Base-by-base conservation (phyloP, 2,797 vertebrate genomes). In the Gymnoscopelus microlampas region DNA sequence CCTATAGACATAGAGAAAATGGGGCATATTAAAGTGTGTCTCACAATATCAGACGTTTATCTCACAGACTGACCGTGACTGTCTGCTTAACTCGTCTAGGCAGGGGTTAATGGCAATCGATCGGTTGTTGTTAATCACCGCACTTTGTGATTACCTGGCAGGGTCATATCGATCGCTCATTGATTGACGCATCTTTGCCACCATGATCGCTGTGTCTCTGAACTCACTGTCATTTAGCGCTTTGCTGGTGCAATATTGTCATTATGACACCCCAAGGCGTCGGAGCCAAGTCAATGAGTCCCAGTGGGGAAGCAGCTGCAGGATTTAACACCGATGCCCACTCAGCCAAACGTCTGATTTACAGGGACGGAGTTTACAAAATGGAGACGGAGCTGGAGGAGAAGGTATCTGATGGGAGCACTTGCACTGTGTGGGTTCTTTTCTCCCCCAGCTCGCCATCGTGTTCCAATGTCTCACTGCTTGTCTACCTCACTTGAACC, bases 101-200 rank as follows among this genome's bases (percentile, higher is more conserved):
- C 73, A 83, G 69, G 85, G 87, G 89, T 92, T 89, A 91, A 91
- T 85, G 64, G 85, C 78, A 64, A 92, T 92, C 81, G 90, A 93
- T 91, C 54, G 78, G 84, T 73, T 24, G 65, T 70, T 70, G 84
- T 92, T 93, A 91, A 92, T 93, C 90, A 89, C 85, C 55, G 56
- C 5, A 77, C 75, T 89, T 92, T 87, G 83, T 89, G 90, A 91
- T 91, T 90, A 89, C 90, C 86, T 88, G 87, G 90, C 87, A 83
- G 86, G 75, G 61, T 47, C 4, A 1, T 77, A 92, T 93, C 26
- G 91, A 93, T 88, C 62, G 60, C 23, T 48, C 85, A 89, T 91
- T 74, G 90, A 93, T 90, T 81, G 73, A 58, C 0, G 63, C 71
- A 63, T 85, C 79, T 74, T 77, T 7, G 71, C 74, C 77, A 74